A percentile compares a stretch with the other conserved stretches of the same genome.
phyloP scores from a whole-genome alignment of 2,888 invertebrate species.

The Volucella inanis region DNA sequence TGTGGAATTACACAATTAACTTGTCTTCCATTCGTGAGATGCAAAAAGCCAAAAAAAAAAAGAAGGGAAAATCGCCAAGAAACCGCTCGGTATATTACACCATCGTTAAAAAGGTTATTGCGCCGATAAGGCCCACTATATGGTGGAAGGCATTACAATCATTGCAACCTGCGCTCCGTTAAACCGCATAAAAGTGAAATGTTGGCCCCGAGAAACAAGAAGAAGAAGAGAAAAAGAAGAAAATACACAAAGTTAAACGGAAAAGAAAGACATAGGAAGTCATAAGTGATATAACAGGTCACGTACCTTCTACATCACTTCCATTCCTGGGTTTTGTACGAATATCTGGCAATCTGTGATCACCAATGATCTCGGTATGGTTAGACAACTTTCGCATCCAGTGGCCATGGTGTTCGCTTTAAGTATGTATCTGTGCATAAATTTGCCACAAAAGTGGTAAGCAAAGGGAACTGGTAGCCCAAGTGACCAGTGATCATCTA shows the following conservation, averaged over 20 bases:
- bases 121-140: slow-evolving; percentile 21
- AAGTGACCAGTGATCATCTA: slow-evolving; percentile 14
- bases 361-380: slow-evolving; percentile 21
- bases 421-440: slow-evolving; percentile 13
- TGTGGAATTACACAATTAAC: slow-evolving; percentile 13
- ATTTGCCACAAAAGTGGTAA: slow-evolving; percentile 38
- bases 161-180: slow-evolving; percentile 25
- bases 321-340: slow-evolving; percentile 29
- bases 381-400: slow-evolving; percentile 70
- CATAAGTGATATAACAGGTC: slow-evolving; percentile 59
- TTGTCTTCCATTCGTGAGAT: background rate
- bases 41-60: background rate
- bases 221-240: background rate
- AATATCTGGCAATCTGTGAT: slow-evolving; percentile 11
- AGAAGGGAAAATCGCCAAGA: slow-evolving; percentile 3
- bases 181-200: slow-evolving; percentile 71
- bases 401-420: slow-evolving; percentile 30
- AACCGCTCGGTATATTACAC: slow-evolving; percentile 7
- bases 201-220: slow-evolving; percentile 35
- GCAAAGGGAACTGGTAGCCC: slow-evolving; percentile 57
- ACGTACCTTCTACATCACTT: slow-evolving; percentile 52
- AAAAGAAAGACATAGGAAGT: slow-evolving; percentile 33
- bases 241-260: slow-evolving; percentile 13
- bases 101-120: slow-evolving; percentile 63
- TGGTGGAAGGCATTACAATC: background rate